These are phyloP conservation scores for Calameuta idolon DNA, from an alignment of 2,888 invertebrate genomes.

Conservation along the genomic window DNA sequence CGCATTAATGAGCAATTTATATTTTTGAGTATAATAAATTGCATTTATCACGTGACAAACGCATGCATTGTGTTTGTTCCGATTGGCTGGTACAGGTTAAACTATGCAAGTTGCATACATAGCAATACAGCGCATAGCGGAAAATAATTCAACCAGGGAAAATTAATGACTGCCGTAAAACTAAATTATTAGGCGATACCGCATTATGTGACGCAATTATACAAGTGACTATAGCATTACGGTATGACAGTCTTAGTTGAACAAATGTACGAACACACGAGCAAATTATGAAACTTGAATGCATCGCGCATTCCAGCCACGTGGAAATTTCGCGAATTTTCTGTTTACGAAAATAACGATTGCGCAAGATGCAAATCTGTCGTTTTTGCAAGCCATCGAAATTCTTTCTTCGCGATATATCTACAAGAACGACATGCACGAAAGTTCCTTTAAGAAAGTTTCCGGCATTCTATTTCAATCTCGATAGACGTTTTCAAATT, in stretches of 20 bases:
- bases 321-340: not conserved
- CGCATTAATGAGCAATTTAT: not conserved
- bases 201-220: slow-evolving; percentile 24
- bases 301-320: not conserved
- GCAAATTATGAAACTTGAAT: not conserved
- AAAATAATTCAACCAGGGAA: slow-evolving; percentile 12
- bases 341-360: not conserved
- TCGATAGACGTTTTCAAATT: not conserved
- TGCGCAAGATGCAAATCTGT: not conserved
- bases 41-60: not conserved
- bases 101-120: not conserved
- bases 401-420: not conserved
- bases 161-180: slow-evolving; percentile 25
- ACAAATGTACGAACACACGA: not conserved
- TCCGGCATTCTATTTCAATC: not conserved
- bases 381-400: not conserved
- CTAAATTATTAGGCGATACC: slow-evolving; percentile 21
- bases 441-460: not conserved
- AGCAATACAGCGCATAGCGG: slow-evolving; percentile 2
- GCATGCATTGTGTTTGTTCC: not conserved
- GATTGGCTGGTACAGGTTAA: not conserved
- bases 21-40: not conserved
- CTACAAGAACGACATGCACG: not conserved
- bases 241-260: not conserved
- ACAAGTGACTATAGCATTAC: not conserved